Base-by-base conservation (phyloP, 2,113 vertebrate species). In the Tenebrosternarchus preto region DNA sequence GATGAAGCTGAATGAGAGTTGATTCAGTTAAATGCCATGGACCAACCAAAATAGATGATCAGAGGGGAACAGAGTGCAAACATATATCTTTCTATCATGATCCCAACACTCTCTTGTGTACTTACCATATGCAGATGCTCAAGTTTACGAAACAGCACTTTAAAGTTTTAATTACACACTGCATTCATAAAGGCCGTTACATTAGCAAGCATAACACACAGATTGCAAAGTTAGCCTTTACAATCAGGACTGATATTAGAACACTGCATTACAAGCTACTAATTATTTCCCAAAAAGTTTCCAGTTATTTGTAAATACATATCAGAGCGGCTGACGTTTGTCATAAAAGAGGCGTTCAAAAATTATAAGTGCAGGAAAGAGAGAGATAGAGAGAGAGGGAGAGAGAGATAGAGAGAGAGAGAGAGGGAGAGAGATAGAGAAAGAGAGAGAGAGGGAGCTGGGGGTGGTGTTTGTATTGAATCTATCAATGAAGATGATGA, bases 271-370 rank as follows among this genome's bases (percentile, higher is more conserved):
- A 88, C 80, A 88, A 84, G 82, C 80, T 74, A 83, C 73, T 88
- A 86, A 89, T 88, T 88, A 87, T 83, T 86, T 87, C 84, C 88
- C 87, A 89, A 85, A 11, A 74, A 81, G 83, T 77, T 75, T 84
- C 73, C 69, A 84, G 88, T 88, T 89, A 88, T 86, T 85, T 84
- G 85, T 86, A 83, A 85, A 87, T 86, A 83, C 67, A 82, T 86
- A 78, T 70, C 31, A 53, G 85, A 87, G 82, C 20, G 53, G 24
- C 24, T 46, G 63, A 29, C 50, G n/a, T 31, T n/a, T 61, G 15
- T 56, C 69, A 80, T 82, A 72, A 68, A 71, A 84, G 86, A 85
- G 53, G 66, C 81, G 76, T 86, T 80, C 85, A 83, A 50, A 68
- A 72, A 17, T 55, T 56, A 43, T 39, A n/a, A 63, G 36, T 69